Evolutionary conservation across 2,113 vertebrate species (phyloP).

Genomic region (Notothenia rossii): DNA sequence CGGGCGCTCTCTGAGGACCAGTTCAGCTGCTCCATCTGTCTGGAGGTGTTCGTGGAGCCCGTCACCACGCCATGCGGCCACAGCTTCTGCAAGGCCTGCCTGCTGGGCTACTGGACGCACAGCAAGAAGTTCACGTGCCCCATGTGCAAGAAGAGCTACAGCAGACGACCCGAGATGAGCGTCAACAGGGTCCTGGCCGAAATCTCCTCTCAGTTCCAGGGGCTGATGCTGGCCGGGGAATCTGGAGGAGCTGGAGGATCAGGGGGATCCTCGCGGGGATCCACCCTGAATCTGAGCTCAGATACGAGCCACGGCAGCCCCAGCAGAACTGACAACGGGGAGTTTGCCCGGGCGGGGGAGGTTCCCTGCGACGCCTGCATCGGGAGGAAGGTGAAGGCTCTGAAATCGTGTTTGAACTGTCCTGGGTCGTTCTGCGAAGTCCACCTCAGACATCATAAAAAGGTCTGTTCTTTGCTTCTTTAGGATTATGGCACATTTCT

Average conservation of each 20-base stretch:
- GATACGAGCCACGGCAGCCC: not conserved
- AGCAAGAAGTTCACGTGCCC: slow-evolving; percentile 85
- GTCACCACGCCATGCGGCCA: slow-evolving; percentile 93
- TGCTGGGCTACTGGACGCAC: slow-evolving; percentile 85
- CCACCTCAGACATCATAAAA: slow-evolving; percentile 84
- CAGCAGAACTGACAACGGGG: not conserved
- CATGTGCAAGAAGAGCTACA: slow-evolving; percentile 87
- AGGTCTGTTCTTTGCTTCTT: slow-evolving; percentile 51
- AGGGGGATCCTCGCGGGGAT: slow-evolving; percentile 15
- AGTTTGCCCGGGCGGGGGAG: slow-evolving; percentile 79
- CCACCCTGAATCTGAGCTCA: slow-evolving; percentile 37
- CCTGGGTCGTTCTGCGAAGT: slow-evolving; percentile 84
- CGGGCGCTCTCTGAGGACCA: slow-evolving; percentile 84
- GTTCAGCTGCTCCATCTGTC: slow-evolving; percentile 92
- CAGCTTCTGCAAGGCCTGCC: slow-evolving; percentile 92
- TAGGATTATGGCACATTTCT: not conserved
- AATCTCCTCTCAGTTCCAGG: slow-evolving; percentile 84
- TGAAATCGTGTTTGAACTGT: slow-evolving; percentile 87
- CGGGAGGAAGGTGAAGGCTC: slow-evolving; percentile 83
- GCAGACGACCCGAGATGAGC: slow-evolving; percentile 77
- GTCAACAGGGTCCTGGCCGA: slow-evolving; percentile 87
- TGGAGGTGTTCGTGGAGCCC: slow-evolving; percentile 89
- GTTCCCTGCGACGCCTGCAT: slow-evolving; percentile 87
- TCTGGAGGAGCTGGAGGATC: not conserved
- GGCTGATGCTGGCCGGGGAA: not conserved